phyloP scores from a whole-genome alignment of 2,797 vertebrate genomes.

The Acanthopagrus latus region DNA sequence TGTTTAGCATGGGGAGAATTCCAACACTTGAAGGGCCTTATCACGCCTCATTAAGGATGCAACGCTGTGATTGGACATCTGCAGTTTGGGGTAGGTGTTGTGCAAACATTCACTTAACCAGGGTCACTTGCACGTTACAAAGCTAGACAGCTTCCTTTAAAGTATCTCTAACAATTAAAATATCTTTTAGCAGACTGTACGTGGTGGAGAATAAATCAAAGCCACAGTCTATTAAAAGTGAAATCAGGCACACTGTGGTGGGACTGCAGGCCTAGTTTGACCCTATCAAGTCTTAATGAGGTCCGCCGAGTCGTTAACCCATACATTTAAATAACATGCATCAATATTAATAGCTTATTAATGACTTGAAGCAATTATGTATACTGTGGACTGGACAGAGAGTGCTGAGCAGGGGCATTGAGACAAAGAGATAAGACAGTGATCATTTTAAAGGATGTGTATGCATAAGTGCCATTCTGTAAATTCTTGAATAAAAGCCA shows the following conservation, averaged over 20 bases:
- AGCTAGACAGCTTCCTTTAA: slow-evolving; percentile 21
- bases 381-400: slow-evolving; percentile 53
- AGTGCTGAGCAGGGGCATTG: slow-evolving; percentile 16
- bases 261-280: slow-evolving; percentile 67
- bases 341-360: slow-evolving; percentile 82
- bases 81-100: not conserved
- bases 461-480: not conserved
- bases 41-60: not conserved
- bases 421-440: slow-evolving; percentile 12
- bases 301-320: slow-evolving; percentile 72
- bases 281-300: slow-evolving; percentile 80
- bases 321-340: slow-evolving; percentile 79
- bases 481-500: slow-evolving; percentile 11
- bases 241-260: slow-evolving; percentile 67
- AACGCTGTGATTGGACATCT: slow-evolving; percentile 13
- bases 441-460: slow-evolving; percentile 8
- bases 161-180: slow-evolving; percentile 54
- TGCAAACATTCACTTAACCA: slow-evolving; percentile 13
- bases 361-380: slow-evolving; percentile 72
- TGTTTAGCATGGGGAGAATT: not conserved
- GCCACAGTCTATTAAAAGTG: slow-evolving; percentile 74
- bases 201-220: slow-evolving; percentile 58
- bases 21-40: not conserved
- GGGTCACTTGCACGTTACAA: slow-evolving; percentile 25
- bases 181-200: slow-evolving; percentile 21